Evolutionary conservation across 2,113 vertebrate species (phyloP), one percentile per base, ranked within the genome.

Genomic region (Labrus mixtus): DNA sequence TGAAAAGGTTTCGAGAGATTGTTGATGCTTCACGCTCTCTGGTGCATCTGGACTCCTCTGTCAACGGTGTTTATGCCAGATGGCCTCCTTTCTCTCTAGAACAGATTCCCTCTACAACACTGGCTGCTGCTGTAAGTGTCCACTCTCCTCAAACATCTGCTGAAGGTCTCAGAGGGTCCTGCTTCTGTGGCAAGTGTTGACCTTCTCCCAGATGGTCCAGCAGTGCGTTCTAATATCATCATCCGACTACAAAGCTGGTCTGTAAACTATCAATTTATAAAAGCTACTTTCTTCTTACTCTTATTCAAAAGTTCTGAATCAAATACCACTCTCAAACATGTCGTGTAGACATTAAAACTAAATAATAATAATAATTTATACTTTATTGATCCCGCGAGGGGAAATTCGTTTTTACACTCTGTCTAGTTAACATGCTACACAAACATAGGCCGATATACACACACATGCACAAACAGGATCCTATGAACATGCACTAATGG

Each of bases 31-130:
- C 65, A 48, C 22, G 22, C 39, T 62, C 33, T 67, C 16, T 22
- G 37, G 23, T 62, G 67, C 48, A 76, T 58, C 59, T 56, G 19
- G 8, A 56, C 39, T 57, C 66, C 33, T 66, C 62, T 54, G 68
- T 41, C 20, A n/a, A 41, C n/a, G 51, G n/a, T 48, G 54, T 43
- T 61, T 61, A 29, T 43, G 46, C 71, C 71, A 83, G 65, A 79
- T 75, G 76, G 61, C 61, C 43, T 63, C 16, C 48, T 72, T 73
- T 73, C 51, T 45, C 57, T 45, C 36, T 61, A 39, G 48, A 59
- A 55, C 54, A 55, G 36, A 67, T 67, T 55, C 17, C 9, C 33
- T 55, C 41, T 48, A 19, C 16, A 17, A 7, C 4, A 16, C 17
- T 48, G 23, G 64, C 59, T 64, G 69, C 20, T 51, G 25, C 54